Evolutionary conservation across 1,140 invertebrate genomes (phyloP), one percentile per base, ranked within the genome.

Genomic region (Aphidius gifuensis): DNA sequence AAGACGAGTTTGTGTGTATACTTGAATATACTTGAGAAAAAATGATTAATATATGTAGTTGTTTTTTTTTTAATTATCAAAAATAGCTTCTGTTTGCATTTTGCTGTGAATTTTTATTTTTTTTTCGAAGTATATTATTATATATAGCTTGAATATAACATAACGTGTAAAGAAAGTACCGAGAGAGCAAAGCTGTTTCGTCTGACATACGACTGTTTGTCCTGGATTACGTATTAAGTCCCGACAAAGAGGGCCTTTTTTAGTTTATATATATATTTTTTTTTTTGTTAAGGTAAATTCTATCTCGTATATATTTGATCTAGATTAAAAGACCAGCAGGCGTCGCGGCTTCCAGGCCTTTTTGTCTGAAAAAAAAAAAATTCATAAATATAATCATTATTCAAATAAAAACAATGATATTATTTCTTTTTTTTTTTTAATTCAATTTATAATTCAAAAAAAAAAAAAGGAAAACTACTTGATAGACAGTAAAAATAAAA

Each of bases 231-330:
- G 16, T 16, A 77, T 75, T 77, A 75, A 62, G 62, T 48, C 32
- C 74, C 75, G 74, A 75, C 75, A 78, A 76, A 77, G 71, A 60
- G 48, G n/a, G 54, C 66, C 65, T 64, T 74, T 71, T 53, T 38
- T 53, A 38, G 16, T 62, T 70, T 8, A 51, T 49, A 45, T 44
- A 39, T 43, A 21, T 45, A 45, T 39, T 39, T 39, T 56, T 44
- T 16, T 9, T 42, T 50, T 40, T 23, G 32, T 43, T 58, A 42
- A 66, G 62, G 67, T 67, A 16, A 64, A 11, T 21, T 16, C 16
- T 38, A 50, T 58, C 64, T 60, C 58, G 64, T 38, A 32, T 38
- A 32, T 76, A 74, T 77, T 76, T 74, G 70, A 70, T 67, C 61
- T 66, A 74, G 71, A 76, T 75, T 77, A 76, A 73, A 69, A 60